Base-by-base conservation (phyloP, 2,888 invertebrate genomes). In the Craniophora ligustri region DNA sequence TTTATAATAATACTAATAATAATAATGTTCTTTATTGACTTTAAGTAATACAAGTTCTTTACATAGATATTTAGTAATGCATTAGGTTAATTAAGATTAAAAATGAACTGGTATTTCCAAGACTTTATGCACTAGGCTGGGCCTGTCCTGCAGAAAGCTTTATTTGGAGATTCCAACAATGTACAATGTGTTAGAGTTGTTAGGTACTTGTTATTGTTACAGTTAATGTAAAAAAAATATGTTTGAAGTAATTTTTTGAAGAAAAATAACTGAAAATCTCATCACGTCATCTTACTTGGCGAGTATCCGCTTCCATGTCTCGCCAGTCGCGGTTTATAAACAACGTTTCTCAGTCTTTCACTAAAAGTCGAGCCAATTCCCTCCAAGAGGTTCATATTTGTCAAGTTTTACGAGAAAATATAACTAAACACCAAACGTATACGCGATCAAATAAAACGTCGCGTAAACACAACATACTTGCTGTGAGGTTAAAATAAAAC, bases 401-500 rank as follows among this genome's bases (percentile, higher is more conserved):
- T 79, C 74, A 78, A 73, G 66, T 79, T 59, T 63, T 63, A 18
- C 58, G 64, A 50, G 54, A 54, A 56, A 59, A 66, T 42, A 58
- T 56, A 42, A 69, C 30, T 48, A 56, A 50, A 62, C 72, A 72
- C 70, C 70, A 50, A 57, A 69, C 53, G 31, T 59, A 65, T 35
- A 66, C 56, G 56, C 70, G 62, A 63, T 59, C 44, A 44, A 50
- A 55, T 42, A 49, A 50, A 44, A 44, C 61, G 46, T 46, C 50
- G 51, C 67, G 44, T 46, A 73, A 64, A 84, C 84, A 77, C 87
- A 84, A 75, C 87, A 87, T 87, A 67, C 78, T 84, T 78, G 75
- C 72, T 40, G 64, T 65, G 78, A 73, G 65, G 71, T 70, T 54
- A 61, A 76, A 73, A 78, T 69, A 70, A 75, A 71, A 89, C 86